phyloP scores from a whole-genome alignment of 2,113 vertebrate genomes.

The Epinephelus cyanopodus region DNA sequence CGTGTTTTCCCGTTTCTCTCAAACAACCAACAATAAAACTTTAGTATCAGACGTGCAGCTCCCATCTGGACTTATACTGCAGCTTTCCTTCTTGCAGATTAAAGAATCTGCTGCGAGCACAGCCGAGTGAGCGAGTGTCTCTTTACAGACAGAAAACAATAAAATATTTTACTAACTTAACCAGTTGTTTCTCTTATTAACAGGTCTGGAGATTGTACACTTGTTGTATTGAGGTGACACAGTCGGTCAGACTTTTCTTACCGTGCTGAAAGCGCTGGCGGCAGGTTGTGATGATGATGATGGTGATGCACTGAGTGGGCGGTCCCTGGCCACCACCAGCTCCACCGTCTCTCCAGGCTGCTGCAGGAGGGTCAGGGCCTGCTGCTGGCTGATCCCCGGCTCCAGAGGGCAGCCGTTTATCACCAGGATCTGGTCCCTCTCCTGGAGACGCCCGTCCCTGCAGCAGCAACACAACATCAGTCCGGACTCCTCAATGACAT shows the following conservation, averaged over 20 bases:
- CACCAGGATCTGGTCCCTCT: slow-evolving; percentile 95
- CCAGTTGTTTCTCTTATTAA: too few species aligned
- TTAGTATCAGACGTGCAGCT: background rate
- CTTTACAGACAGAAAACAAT: background rate
- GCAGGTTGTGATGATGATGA: slow-evolving; percentile 10
- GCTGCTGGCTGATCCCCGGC: slow-evolving; percentile 90
- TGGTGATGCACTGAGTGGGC: slow-evolving; percentile 21
- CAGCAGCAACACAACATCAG: slow-evolving; percentile 11
- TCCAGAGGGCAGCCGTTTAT: slow-evolving; percentile 92
- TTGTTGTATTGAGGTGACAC: background rate
- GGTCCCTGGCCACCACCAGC: slow-evolving; percentile 91
- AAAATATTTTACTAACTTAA: too few species aligned
- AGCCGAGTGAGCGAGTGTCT: background rate
- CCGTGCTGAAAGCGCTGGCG: slow-evolving; percentile 31
- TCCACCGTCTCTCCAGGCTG: slow-evolving; percentile 88
- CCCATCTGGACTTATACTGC: slow-evolving; percentile 46
- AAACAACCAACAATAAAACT: slow-evolving; percentile 42
- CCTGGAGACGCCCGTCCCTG: slow-evolving; percentile 92
- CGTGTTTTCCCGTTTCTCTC: slow-evolving; percentile 26
- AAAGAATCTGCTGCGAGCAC: background rate
- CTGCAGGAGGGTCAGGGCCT: slow-evolving; percentile 92
- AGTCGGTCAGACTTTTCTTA: slow-evolving; percentile 37
- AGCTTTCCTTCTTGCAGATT: background rate
- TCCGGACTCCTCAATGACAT: background rate
- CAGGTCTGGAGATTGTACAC: too few species aligned